Percentiles rank a stretch among this genome's conserved stretches.
Evolutionary conservation across 30 jellyfish, hydroid and myxozoan genomes (phyloP).

Genomic region (Clytia hemisphaerica): DNA sequence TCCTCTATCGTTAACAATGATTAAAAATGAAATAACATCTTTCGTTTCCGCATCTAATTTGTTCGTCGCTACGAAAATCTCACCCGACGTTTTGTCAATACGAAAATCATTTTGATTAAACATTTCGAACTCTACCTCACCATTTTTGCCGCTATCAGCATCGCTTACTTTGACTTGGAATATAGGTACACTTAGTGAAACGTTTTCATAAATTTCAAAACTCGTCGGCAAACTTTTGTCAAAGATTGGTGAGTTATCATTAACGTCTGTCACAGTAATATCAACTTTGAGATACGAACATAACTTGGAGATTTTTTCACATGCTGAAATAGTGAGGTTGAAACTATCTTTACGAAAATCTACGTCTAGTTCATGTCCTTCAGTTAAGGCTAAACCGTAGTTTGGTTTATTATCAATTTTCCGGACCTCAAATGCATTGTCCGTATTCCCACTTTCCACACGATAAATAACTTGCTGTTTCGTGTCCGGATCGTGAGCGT

Average conservation of each 20-base stretch:
- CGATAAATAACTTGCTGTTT: constrained; percentile 41
- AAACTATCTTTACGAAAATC: constrained; percentile 31
- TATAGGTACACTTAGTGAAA: constrained; percentile 34
- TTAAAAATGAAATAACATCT: constrained; percentile 35
- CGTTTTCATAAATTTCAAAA: constrained; percentile 59
- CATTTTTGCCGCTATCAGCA: constrained; percentile 70
- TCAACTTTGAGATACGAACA: constrained; percentile 51
- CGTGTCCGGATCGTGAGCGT: constrained; percentile 55
- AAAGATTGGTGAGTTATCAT: constrained; percentile 83
- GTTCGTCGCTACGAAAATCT: constrained; percentile 34
- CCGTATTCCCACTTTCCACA: constrained; percentile 52
- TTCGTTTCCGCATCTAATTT: constrained; percentile 51
- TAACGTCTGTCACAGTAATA: constrained; percentile 53
- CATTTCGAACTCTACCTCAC: constrained; percentile 40
- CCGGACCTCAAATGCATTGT: constrained; percentile 7
- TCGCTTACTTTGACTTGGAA: constrained; percentile 60
- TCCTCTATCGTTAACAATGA: constrained; percentile 64
- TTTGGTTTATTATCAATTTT: constrained; percentile 22
- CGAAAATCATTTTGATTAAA: constrained; percentile 38
- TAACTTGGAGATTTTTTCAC: constrained; percentile 51
- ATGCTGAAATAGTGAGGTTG: constrained; percentile 52
- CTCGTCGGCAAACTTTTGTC: constrained; percentile 47
- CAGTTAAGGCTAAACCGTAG: constrained; percentile 27
- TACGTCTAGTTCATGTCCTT: constrained; percentile 62
- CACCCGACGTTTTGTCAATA: constrained; percentile 30